Conservation (phyloP, 1,140 invertebrate species). For the Nixonia krombeini region DNA sequence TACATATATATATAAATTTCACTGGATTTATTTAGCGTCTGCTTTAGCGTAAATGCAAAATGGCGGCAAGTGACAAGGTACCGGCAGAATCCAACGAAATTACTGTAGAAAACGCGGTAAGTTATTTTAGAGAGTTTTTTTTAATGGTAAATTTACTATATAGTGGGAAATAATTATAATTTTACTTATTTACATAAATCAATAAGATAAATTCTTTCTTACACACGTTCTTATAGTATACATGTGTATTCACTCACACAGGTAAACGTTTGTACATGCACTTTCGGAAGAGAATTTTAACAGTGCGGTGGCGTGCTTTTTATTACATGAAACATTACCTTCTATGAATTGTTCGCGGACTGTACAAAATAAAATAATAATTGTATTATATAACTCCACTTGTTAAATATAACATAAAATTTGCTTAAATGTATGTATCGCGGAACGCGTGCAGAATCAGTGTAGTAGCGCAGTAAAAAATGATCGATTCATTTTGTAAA, state of each 20-base stretch:
- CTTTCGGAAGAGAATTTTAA: not conserved
- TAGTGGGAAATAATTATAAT: not conserved
- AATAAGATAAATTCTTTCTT: not conserved
- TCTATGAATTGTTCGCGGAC: no score
- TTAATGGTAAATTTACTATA: not conserved
- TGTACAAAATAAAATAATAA: not conserved
- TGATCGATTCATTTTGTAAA: not conserved
- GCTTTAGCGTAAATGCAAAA: conserved; percentile 55
- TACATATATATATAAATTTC: not conserved
- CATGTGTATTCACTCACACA: conserved; percentile 9
- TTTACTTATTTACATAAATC: not conserved
- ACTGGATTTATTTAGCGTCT: conserved; percentile 38
- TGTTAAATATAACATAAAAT: not conserved
- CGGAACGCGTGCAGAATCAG: not conserved
- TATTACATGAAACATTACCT: no score
- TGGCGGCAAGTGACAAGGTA: conserved; percentile 65
- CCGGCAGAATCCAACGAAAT: conserved; percentile 63
- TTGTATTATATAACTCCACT: not conserved
- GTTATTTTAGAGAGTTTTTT: conserved; percentile 24
- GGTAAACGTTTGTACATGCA: conserved; percentile 1
- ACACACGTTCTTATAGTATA: conserved; percentile 3
- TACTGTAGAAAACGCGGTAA: conserved; percentile 59
- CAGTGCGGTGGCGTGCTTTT: not conserved
- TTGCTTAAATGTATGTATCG: not conserved
- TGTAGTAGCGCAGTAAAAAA: not conserved